Conservation (phyloP, 2,113 vertebrate genomes). For the Proterorhinus semilunaris region DNA sequence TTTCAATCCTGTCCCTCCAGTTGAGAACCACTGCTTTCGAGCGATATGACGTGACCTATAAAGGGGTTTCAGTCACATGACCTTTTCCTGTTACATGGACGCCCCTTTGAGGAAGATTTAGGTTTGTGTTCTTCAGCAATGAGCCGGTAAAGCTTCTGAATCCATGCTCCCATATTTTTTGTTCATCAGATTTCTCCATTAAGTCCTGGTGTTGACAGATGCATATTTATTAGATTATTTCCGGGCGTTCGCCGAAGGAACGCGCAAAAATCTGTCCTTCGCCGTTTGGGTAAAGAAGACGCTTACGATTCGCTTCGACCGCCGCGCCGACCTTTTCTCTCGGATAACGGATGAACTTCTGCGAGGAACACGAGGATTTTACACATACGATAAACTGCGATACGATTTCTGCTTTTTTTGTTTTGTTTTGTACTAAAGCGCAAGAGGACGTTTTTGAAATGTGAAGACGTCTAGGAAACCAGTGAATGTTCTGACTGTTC, state of each 20-base stretch:
- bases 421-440: conserved; percentile 58
- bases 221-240: conserved; percentile 66
- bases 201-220: conserved; percentile 58
- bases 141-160: conserved; percentile 52
- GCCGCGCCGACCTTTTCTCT: conserved; percentile 27
- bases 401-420: conserved; percentile 54
- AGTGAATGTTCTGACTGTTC: conserved; percentile 76
- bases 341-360: conserved; percentile 24
- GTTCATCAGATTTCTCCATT: conserved; percentile 59
- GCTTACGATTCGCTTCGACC: conserved; percentile 20
- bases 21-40: too few relatives aligned
- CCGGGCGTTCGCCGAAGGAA: conserved; percentile 10
- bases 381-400: conserved; percentile 70
- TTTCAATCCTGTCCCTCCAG: too few relatives aligned
- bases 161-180: conserved; percentile 64
- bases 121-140: conserved; percentile 19
- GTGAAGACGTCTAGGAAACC: conserved; percentile 71
- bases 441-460: conserved; percentile 70
- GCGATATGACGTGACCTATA: too few relatives aligned
- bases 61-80: too few relatives aligned
- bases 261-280: background rate
- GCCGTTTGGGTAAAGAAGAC: background rate
- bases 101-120: too few relatives aligned
- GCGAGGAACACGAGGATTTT: conserved; percentile 43
- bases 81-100: background rate